A percentile compares a stretch with the other conserved stretches of the same genome.
Conservation (phyloP, 1,140 invertebrate genomes). For the Zaprionus ghesquierei region DNA sequence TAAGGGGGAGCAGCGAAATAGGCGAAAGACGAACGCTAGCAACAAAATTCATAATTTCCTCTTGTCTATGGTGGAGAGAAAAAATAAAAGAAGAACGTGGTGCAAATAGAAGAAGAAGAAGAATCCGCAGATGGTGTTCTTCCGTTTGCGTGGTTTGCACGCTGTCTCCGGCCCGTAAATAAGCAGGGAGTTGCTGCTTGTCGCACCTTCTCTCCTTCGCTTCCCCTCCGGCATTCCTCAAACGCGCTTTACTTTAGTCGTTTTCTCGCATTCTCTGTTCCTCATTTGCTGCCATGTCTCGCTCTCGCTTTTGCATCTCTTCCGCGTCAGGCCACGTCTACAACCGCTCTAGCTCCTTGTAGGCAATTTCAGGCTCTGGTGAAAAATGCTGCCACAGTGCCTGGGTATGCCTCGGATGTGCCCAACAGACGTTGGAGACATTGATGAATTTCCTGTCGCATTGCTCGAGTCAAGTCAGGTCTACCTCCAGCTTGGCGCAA, state of each 20-base stretch:
- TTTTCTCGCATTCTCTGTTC: neutral
- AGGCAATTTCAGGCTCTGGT: slow-evolving; percentile 65
- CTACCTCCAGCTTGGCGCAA: neutral
- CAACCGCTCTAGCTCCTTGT: slow-evolving; percentile 25
- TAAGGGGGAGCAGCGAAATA: neutral
- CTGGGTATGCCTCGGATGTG: slow-evolving; percentile 51
- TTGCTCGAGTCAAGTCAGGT: slow-evolving; percentile 40
- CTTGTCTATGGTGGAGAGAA: slow-evolving; percentile 21
- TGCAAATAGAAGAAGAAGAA: neutral
- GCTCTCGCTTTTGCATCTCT: slow-evolving; percentile 15
- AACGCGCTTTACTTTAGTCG: neutral
- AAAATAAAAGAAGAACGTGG: neutral
- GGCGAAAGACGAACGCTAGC: slow-evolving; percentile 7
- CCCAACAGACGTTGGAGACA: slow-evolving; percentile 69
- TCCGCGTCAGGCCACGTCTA: neutral
- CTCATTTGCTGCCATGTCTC: slow-evolving; percentile 19
- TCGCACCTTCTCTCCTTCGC: neutral
- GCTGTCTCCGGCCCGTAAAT: slow-evolving; percentile 58
- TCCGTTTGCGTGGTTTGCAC: slow-evolving; percentile 55
- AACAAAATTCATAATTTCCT: slow-evolving; percentile 72
- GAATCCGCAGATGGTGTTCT: slow-evolving; percentile 33
- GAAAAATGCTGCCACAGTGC: slow-evolving; percentile 63
- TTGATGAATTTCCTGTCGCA: slow-evolving; percentile 80
- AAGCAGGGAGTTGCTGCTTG: slow-evolving; percentile 7
- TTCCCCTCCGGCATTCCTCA: neutral